Evolutionary conservation across 2,797 vertebrate species (phyloP).

Genomic region (Brachymystax lenok): DNA sequence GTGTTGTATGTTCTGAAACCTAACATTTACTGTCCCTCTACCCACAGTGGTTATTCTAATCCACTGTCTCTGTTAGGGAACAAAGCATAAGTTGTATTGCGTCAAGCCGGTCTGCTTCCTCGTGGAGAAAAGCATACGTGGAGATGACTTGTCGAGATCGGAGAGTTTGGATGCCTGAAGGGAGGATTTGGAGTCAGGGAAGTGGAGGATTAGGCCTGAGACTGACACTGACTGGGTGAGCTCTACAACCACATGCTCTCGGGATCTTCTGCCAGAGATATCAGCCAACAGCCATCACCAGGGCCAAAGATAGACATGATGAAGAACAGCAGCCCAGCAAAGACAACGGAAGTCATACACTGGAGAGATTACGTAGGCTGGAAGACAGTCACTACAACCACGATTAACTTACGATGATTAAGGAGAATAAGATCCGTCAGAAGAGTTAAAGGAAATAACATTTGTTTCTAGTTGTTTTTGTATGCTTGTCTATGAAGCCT

Average conservation of each 20-base stretch:
- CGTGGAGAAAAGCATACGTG: slow-evolving; percentile 39
- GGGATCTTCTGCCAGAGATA: slow-evolving; percentile 49
- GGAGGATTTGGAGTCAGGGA: slow-evolving; percentile 55
- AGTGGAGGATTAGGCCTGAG: slow-evolving; percentile 56
- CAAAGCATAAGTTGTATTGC: too few species aligned
- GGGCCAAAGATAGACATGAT: slow-evolving; percentile 11
- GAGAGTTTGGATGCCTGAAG: slow-evolving; percentile 47
- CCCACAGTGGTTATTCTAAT: too few species aligned
- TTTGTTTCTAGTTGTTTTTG: too few species aligned
- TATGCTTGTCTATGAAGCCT: too few species aligned
- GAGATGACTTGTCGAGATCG: slow-evolving; percentile 56
- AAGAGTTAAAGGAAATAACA: slow-evolving; percentile 12
- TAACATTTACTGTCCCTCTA: too few species aligned
- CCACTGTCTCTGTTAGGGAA: too few species aligned
- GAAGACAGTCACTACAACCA: slow-evolving; percentile 46
- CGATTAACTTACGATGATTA: slow-evolving; percentile 50
- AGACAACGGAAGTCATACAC: slow-evolving; percentile 20
- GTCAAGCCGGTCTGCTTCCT: slow-evolving; percentile 1
- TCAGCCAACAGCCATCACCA: slow-evolving; percentile 10
- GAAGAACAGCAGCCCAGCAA: not conserved
- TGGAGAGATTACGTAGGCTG: slow-evolving; percentile 17
- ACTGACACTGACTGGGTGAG: slow-evolving; percentile 45
- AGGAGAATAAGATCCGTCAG: slow-evolving; percentile 42
- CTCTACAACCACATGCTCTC: slow-evolving; percentile 35
- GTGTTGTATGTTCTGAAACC: too few species aligned